A percentile compares a stretch with the other conserved stretches of the same genome.
Conservation (phyloP, 1,140 invertebrate genomes). For the Calephelis virginiensis region DNA sequence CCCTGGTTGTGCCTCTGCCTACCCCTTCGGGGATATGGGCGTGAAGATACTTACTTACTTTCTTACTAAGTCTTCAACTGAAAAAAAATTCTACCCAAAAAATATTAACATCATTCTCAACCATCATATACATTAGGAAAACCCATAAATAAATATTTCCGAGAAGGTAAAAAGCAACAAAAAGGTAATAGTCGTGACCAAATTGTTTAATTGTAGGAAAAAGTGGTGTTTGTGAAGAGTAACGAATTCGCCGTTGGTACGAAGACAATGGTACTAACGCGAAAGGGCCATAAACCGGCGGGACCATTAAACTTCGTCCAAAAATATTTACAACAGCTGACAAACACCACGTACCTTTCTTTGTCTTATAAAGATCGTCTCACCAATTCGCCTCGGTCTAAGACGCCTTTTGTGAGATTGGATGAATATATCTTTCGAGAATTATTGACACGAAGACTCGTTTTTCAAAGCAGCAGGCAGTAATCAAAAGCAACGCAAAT, state of each 20-base stretch:
- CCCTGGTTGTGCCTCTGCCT: no score
- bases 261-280: constrained; percentile 28
- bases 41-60: no score
- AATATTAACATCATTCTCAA: no score
- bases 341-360: constrained; percentile 49
- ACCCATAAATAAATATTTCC: constrained; percentile 28
- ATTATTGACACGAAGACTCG: not conserved
- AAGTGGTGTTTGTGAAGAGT: constrained; percentile 9
- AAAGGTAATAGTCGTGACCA: constrained; percentile 7
- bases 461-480: not conserved
- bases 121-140: not conserved
- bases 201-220: constrained; percentile 15
- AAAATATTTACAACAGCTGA: constrained; percentile 76
- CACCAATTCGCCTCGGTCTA: constrained; percentile 58
- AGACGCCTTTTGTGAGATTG: constrained; percentile 37
- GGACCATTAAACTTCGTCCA: constrained; percentile 56
- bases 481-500: no score
- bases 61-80: no score
- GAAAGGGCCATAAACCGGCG: constrained; percentile 67
- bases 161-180: constrained; percentile 15
- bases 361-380: constrained; percentile 63
- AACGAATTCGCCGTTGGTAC: constrained; percentile 6
- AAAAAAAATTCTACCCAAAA: no score
- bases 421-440: constrained; percentile 30
- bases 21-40: no score